Evolutionary conservation across 1,140 invertebrate genomes (phyloP).

Genomic region (Ostrea denselamellosa): DNA sequence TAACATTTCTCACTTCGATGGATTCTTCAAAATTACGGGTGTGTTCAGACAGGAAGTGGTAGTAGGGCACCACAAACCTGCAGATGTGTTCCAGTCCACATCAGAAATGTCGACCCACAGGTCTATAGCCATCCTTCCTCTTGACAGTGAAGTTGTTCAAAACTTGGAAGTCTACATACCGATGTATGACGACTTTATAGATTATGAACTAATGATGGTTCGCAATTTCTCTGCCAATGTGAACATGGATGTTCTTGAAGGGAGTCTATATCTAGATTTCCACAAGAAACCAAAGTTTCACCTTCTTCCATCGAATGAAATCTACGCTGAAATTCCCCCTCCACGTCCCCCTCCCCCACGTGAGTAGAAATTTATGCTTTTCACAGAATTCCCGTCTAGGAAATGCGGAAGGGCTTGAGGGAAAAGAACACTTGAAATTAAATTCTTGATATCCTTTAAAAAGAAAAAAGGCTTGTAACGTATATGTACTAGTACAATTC

Average conservation of each 20-base stretch:
- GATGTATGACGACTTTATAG: constrained; percentile 41
- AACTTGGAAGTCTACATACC: constrained; percentile 51
- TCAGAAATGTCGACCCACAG: constrained; percentile 2
- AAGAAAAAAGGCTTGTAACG: too few relatives aligned
- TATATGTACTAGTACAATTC: too few relatives aligned
- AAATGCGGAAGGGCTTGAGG: too few relatives aligned
- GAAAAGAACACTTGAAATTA: too few relatives aligned
- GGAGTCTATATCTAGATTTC: constrained; percentile 53
- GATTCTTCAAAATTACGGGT: constrained; percentile 43
- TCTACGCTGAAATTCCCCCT: neutral
- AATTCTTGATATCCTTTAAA: too few relatives aligned
- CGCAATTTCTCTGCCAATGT: constrained; percentile 47
- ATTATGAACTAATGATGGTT: constrained; percentile 48
- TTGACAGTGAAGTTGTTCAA: constrained; percentile 40
- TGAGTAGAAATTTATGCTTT: neutral
- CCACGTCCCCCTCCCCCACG: constrained; percentile 18
- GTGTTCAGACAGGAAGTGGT: constrained; percentile 44
- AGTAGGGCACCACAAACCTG: constrained; percentile 52
- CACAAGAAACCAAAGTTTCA: constrained; percentile 44
- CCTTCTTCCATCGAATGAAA: neutral
- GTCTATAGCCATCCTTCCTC: constrained; percentile 48
- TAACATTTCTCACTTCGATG: constrained; percentile 46
- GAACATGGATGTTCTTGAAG: constrained; percentile 51
- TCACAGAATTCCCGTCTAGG: too few relatives aligned
- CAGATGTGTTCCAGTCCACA: neutral